Conservation (phyloP, 1,140 invertebrate species). For the Tenebrio molitor region DNA sequence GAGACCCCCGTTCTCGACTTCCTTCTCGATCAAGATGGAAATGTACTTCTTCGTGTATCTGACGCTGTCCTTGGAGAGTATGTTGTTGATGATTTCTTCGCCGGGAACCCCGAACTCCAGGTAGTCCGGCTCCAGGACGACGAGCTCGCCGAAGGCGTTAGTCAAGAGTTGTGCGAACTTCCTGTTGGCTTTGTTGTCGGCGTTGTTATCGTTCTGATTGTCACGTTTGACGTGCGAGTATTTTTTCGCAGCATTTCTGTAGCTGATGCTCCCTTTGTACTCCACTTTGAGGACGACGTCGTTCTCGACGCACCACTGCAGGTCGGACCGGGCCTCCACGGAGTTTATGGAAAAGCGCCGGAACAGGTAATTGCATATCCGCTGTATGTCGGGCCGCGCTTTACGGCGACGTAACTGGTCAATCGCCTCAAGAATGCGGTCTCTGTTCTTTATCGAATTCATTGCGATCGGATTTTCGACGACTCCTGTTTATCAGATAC, state of each 20-base stretch:
- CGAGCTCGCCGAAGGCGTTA: conserved; percentile 76
- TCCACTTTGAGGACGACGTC: conserved; percentile 87
- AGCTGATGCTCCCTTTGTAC: conserved; percentile 88
- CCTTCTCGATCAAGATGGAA: conserved; percentile 75
- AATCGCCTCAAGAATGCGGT: conserved; percentile 85
- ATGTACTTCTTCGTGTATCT: conserved; percentile 77
- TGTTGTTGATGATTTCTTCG: conserved; percentile 74
- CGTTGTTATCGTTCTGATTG: conserved; percentile 51
- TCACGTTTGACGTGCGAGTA: conserved; percentile 69
- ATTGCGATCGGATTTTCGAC: conserved; percentile 42
- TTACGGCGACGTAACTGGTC: conserved; percentile 86
- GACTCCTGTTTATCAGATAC: background rate
- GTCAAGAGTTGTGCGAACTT: conserved; percentile 71
- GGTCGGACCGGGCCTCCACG: conserved; percentile 79
- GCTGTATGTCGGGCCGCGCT: conserved; percentile 84
- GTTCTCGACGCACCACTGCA: conserved; percentile 81
- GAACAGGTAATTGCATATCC: conserved; percentile 85
- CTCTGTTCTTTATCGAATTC: conserved; percentile 74
- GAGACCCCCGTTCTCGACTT: conserved; percentile 76
- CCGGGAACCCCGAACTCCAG: conserved; percentile 78
- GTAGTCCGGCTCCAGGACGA: conserved; percentile 79
- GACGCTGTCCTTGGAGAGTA: conserved; percentile 74
- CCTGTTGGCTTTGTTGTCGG: conserved; percentile 56
- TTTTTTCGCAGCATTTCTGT: conserved; percentile 85
- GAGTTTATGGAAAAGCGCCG: conserved; percentile 80